Base-by-base conservation (phyloP, 2,113 vertebrate genomes). In the Callocephalon fimbriatum region DNA sequence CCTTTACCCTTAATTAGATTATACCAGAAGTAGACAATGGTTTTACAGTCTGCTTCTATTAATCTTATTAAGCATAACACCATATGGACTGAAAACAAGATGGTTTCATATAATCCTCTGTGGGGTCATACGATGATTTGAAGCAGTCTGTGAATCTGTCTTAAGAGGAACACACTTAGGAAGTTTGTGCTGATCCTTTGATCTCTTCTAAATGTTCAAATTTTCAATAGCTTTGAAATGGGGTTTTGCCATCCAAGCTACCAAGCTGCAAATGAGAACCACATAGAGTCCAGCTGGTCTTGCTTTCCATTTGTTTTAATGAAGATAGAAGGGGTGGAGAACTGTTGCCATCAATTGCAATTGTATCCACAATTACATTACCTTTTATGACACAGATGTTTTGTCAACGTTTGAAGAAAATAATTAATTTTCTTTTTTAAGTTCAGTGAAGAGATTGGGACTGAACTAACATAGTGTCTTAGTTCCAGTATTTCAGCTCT, bases 1-100 rank as follows among this genome's bases (percentile, higher is more conserved):
- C 37, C 44, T 90, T 78, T 78, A 58, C 21, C 38, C 31, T 56
- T 79, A 88, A 92, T 79, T 93, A 87, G 71, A 88, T 93, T 90
- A 73, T 38, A 63, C 15, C 8, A 82, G 85, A 62, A 88, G 58
- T 13, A 82, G 48, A 84, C 79, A 86, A 93, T 59, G 58, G 17
- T 42, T 96, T 86, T 88, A 70, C 51, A 48, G 37, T 62, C 50
- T 90, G 27, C 31, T 75, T 51, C 38, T 81, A 21, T 50, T 73
- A 23, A 38, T 95, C 62, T 73, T 73, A 58, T 62, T 72, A 76
- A 76, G n/a, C 1, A 1, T 58, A 74, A 76, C 29, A 76, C n/a
- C 48, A 35, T 56, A 82, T 35, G 27, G 63, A 32, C 61, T 58
- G 74, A 26, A 90, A 91, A 79, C 16, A 79, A 61, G 32, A 17